Evolutionary conservation across 1,140 invertebrate species (phyloP), one percentile per base, ranked within the genome.

Genomic region (Drosophila mauritiana): DNA sequence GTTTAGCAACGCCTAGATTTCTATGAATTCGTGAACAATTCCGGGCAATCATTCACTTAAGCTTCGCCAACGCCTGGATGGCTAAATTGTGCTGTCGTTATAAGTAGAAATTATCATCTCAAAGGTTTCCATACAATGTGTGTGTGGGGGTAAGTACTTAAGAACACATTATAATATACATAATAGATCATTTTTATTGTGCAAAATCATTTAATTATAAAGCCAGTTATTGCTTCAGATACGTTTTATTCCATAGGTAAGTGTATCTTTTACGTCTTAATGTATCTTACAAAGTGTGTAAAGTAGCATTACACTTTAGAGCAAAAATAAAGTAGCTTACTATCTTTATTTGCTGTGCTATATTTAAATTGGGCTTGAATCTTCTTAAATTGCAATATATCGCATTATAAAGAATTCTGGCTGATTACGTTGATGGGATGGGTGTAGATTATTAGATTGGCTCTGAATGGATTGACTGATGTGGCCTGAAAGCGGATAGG

Each of bases 41-140:
- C 73, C 51, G 55, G 67, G 80, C 70, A 88, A 89, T 88, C 84
- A 84, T 88, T 89, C 84, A 88, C 84, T 88, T 88, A 80, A 88
- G 65, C 40, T 37, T 55, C 57, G 67, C 80, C 80, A 79, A 76
- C 80, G 80, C 61, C 69, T 68, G 40, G 40, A 42, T 63, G 55
- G 52, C 55, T 48, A 85, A 85, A 80, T 84, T 86, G 68, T 34
- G 56, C 58, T 39, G 43, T 75, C 72, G 65, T 42, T 63, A 74
- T 78, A 64, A 78, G 74, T 67, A 63, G 78, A 43, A 70, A 86
- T 82, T 57, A 78, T 46, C 37, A 45, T 42, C 34, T 52, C 25
- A 17, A 49, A 68, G 58, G 36, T 51, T 52, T 36, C 6, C 43
- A 15, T 10, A 20, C 8, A 12, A 8, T 39, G 27, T 34, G 15